A percentile compares a stretch with the other conserved stretches of the same genome.
Evolutionary conservation across 1,140 invertebrate genomes (phyloP).

Genomic region (Lepidurus packardi): DNA sequence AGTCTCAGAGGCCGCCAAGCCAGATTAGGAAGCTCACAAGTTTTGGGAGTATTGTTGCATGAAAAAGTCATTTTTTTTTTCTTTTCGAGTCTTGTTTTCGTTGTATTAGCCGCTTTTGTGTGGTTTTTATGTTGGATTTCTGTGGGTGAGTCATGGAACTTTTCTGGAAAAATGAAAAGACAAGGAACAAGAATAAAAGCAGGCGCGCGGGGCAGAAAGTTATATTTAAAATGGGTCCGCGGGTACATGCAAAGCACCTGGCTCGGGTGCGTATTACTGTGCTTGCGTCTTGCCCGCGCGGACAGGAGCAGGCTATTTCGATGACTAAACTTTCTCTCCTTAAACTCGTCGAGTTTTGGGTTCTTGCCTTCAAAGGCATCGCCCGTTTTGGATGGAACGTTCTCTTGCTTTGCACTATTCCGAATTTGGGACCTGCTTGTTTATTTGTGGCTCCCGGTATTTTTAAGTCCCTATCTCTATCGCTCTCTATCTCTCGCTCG

Average conservation of each 20-base stretch:
- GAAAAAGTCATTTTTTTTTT: no score
- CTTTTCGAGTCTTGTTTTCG: no score
- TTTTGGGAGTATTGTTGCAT: no score
- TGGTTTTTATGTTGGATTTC: no score
- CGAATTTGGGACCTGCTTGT: neutral
- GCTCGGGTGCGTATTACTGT: neutral
- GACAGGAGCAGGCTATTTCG: neutral
- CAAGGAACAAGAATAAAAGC: no score
- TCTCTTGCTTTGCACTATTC: no score
- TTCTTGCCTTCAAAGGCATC: neutral
- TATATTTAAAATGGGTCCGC: neutral
- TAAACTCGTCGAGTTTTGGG: neutral
- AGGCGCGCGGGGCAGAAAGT: no score
- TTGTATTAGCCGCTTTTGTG: no score
- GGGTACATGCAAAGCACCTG: neutral
- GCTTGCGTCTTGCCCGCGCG: neutral
- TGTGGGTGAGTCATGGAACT: no score
- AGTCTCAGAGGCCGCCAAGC: no score
- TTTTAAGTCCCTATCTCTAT: neutral
- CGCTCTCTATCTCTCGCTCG: neutral
- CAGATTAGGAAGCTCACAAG: no score
- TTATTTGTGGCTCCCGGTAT: slow-evolving; percentile 8
- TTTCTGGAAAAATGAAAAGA: no score
- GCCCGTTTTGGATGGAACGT: neutral
- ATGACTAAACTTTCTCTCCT: neutral